Percentiles rank a stretch among this genome's conserved stretches.
Conservation (phyloP, 2,113 vertebrate species). For the Corythoichthys haematopterus region DNA sequence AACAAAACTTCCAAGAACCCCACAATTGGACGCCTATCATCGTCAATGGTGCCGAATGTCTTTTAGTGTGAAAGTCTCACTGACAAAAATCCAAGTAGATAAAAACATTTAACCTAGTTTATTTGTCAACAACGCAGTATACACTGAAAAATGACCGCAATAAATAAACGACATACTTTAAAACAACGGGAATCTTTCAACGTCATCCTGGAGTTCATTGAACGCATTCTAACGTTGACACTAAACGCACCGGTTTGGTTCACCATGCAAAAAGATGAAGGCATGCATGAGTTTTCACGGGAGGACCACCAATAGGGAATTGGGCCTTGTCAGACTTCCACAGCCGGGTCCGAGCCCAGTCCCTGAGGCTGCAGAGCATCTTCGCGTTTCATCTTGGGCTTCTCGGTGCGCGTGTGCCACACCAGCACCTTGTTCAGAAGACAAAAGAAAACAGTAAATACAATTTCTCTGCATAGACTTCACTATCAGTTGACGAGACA, state of each 20-base stretch:
- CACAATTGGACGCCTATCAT: no score
- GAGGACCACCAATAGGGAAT: background rate
- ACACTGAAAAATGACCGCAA: constrained; percentile 39
- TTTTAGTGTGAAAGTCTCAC: background rate
- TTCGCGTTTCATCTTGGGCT: constrained; percentile 89
- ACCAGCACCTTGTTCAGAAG: constrained; percentile 76
- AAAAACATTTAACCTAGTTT: constrained; percentile 29
- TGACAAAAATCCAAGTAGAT: background rate
- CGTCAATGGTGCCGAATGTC: background rate
- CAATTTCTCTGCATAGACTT: no score
- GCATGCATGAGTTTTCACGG: background rate
- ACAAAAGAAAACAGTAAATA: no score
- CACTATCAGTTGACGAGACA: no score
- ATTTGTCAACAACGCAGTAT: constrained; percentile 41
- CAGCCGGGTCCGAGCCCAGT: constrained; percentile 78
- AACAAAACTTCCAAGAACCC: no score
- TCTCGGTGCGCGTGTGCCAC: constrained; percentile 90
- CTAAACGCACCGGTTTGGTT: background rate
- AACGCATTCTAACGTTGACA: background rate
- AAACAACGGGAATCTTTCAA: constrained; percentile 3
- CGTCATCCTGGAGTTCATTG: background rate
- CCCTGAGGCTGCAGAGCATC: constrained; percentile 83
- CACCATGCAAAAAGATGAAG: background rate
- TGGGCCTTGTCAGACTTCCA: constrained; percentile 77
- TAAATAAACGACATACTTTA: constrained; percentile 42